phyloP scores from a whole-genome alignment of 1,140 invertebrate genomes.

The Eufriesea mexicana region DNA sequence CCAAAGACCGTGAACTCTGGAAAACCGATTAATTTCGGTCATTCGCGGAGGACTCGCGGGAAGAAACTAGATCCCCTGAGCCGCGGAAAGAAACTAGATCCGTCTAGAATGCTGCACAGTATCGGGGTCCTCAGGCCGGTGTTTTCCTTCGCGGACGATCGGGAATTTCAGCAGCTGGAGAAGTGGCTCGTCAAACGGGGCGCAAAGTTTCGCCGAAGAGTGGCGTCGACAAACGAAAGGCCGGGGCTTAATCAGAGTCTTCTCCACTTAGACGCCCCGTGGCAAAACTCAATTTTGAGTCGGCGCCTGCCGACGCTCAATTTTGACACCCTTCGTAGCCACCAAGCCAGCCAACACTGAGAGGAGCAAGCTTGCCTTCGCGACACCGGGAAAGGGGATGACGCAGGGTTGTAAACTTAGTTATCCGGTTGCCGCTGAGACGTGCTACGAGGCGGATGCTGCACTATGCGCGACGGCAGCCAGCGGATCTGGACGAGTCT shows the following conservation, averaged over 20 bases:
- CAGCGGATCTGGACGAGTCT: conserved; percentile 13
- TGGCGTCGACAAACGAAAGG: conserved; percentile 67
- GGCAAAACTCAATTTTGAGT: conserved; percentile 82
- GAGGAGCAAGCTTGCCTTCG: conserved; percentile 26
- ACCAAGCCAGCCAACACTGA: conserved; percentile 63
- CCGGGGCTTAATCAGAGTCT: conserved; percentile 79
- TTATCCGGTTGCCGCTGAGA: conserved; percentile 73
- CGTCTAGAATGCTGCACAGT: too few relatives aligned
- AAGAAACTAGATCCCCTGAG: too few relatives aligned
- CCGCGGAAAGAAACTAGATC: too few relatives aligned
- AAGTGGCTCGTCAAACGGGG: conserved; percentile 4
- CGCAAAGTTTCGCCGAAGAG: conserved; percentile 33
- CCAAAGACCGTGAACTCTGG: too few relatives aligned
- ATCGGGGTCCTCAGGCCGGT: not conserved
- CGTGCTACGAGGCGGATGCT: conserved; percentile 33
- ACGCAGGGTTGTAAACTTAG: conserved; percentile 74
- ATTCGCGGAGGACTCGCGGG: too few relatives aligned
- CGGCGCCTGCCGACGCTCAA: conserved; percentile 76
- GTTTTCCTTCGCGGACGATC: not conserved
- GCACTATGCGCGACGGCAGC: not conserved
- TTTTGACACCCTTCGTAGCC: conserved; percentile 80
- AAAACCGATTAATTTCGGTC: too few relatives aligned
- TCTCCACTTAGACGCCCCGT: conserved; percentile 74
- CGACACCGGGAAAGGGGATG: conserved; percentile 11
- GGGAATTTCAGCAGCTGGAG: not conserved